Evolutionary conservation across 1,140 invertebrate genomes (phyloP).

Genomic region (Listronotus bonariensis): DNA sequence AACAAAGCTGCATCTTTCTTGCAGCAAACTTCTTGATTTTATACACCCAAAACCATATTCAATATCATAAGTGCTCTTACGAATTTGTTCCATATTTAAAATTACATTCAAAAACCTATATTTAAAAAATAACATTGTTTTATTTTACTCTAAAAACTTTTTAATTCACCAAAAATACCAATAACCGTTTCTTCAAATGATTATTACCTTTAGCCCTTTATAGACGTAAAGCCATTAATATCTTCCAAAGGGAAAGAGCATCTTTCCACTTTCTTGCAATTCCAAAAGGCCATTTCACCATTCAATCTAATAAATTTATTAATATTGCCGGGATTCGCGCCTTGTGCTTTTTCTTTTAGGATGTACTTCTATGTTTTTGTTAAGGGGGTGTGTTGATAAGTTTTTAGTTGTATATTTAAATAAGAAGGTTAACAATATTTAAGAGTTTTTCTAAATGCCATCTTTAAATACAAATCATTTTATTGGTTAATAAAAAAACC

Average conservation of each 20-base stretch:
- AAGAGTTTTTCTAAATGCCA: too few relatives aligned
- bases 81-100: too few relatives aligned
- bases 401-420: too few relatives aligned
- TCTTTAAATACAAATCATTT: too few relatives aligned
- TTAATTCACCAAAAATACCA: constrained; percentile 20
- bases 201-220: constrained; percentile 25
- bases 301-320: constrained; percentile 38
- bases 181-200: constrained; percentile 28
- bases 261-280: constrained; percentile 34
- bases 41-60: too few relatives aligned
- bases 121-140: too few relatives aligned
- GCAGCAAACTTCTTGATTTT: too few relatives aligned
- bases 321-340: constrained; percentile 31
- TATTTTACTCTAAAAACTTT: not conserved
- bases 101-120: too few relatives aligned
- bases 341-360: constrained; percentile 10
- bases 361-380: not conserved
- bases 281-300: constrained; percentile 30
- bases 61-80: too few relatives aligned
- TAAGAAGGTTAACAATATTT: too few relatives aligned
- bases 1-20: too few relatives aligned
- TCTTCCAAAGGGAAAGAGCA: constrained; percentile 27
- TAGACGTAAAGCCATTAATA: constrained; percentile 28
- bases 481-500: too few relatives aligned
- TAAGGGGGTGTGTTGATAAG: not conserved